phyloP scores from a whole-genome alignment of 2,888 invertebrate species.

The Fragum whitleyi region DNA sequence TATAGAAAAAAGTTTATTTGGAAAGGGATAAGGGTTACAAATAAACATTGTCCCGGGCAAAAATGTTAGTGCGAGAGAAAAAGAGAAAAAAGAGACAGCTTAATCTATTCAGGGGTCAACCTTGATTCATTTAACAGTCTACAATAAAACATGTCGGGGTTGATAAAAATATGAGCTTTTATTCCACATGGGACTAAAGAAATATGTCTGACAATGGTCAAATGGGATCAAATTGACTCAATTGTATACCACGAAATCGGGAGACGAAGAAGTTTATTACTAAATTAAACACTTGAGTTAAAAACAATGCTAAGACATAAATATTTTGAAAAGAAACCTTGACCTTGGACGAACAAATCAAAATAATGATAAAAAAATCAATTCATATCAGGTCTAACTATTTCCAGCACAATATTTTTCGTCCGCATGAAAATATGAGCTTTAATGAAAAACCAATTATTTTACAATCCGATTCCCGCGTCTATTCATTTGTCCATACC shows the following conservation, averaged over 20 bases:
- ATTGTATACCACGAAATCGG: too few relatives aligned
- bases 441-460: constrained; percentile 25
- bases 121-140: constrained; percentile 26
- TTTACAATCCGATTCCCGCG: constrained; percentile 3
- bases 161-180: constrained; percentile 18
- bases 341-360: too few relatives aligned
- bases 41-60: not conserved
- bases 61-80: too few relatives aligned
- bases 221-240: too few relatives aligned
- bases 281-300: too few relatives aligned
- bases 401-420: not conserved
- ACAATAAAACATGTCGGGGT: constrained; percentile 27
- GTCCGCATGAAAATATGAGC: constrained; percentile 11
- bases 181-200: constrained; percentile 5
- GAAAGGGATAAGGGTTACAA: not conserved
- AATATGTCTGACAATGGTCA: too few relatives aligned
- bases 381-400: not conserved
- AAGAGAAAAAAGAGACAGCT: constrained; percentile 2
- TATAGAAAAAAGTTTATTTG: too few relatives aligned
- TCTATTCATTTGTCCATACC: not conserved
- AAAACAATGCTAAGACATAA: too few relatives aligned
- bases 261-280: too few relatives aligned
- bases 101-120: constrained; percentile 1
- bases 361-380: too few relatives aligned
- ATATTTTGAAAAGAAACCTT: too few relatives aligned